phyloP scores from a whole-genome alignment of 2,888 invertebrate genomes.

The Rhyacophila evoluta region DNA sequence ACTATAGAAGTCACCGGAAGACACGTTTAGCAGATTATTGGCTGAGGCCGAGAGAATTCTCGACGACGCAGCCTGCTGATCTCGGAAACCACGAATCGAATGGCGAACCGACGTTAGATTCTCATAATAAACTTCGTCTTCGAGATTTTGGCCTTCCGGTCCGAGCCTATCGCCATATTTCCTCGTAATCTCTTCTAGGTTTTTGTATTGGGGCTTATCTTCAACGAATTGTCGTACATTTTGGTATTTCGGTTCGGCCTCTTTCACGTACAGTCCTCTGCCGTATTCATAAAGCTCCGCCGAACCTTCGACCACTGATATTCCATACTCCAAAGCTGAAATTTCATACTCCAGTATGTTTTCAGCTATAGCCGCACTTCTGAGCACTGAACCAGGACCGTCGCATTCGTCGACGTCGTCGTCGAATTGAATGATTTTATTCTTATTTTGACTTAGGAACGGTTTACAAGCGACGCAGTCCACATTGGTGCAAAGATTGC shows the following conservation, averaged over 20 bases:
- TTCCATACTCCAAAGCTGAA: conserved; percentile 61
- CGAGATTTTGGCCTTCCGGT: conserved; percentile 69
- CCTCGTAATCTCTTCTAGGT: conserved; percentile 68
- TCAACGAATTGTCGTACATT: conserved; percentile 64
- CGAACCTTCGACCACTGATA: conserved; percentile 66
- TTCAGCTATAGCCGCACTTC: conserved; percentile 59
- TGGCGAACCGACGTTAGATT: conserved; percentile 67
- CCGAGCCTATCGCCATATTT: conserved; percentile 69
- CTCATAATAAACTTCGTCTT: conserved; percentile 69
- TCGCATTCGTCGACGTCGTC: conserved; percentile 38
- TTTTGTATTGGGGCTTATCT: conserved; percentile 67
- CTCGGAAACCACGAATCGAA: conserved; percentile 34
- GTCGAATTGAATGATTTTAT: conserved; percentile 7
- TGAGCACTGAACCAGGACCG: conserved; percentile 33
- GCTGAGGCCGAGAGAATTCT: conserved; percentile 61
- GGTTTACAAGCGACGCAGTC: conserved; percentile 13
- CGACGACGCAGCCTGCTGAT: conserved; percentile 58
- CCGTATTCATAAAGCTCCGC: conserved; percentile 58
- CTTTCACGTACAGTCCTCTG: conserved; percentile 65
- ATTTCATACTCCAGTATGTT: conserved; percentile 59
- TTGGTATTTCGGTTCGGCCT: conserved; percentile 67
- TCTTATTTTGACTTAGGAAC: not conserved
- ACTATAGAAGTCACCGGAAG: conserved; percentile 66
- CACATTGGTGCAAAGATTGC: conserved; percentile 28
- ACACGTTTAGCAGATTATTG: conserved; percentile 67